Evolutionary conservation across 2,888 invertebrate genomes (phyloP).

Genomic region (Tipula vernalis): DNA sequence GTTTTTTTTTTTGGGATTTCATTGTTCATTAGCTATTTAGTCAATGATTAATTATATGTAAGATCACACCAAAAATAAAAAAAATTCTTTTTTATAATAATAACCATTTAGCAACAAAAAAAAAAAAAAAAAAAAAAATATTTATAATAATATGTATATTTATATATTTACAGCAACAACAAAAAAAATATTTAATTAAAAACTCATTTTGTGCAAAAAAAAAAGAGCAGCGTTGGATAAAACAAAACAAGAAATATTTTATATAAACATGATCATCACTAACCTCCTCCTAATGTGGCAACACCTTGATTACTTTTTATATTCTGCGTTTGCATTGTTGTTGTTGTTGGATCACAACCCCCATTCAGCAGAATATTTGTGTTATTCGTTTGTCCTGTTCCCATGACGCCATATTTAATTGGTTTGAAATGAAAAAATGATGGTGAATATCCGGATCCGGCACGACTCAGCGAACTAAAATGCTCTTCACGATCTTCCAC

Average conservation of each 20-base stretch:
- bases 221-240: neutral
- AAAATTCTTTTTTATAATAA: slow-evolving; percentile 4
- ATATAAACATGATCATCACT: slow-evolving; percentile 16
- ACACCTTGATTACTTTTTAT: slow-evolving; percentile 41
- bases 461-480: slow-evolving; percentile 63
- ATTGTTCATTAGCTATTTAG: neutral
- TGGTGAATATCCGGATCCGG: slow-evolving; percentile 76
- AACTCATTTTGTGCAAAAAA: neutral
- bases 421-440: slow-evolving; percentile 91
- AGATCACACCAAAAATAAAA: slow-evolving; percentile 4
- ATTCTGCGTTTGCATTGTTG: slow-evolving; percentile 20
- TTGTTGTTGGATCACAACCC: slow-evolving; percentile 34
- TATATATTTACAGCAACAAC: neutral
- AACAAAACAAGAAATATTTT: neutral
- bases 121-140: neutral
- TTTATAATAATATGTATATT: neutral
- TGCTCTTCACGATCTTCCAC: slow-evolving; percentile 72
- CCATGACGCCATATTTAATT: slow-evolving; percentile 61
- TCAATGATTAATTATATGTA: neutral
- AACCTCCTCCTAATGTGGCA: slow-evolving; percentile 22
- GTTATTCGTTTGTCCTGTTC: slow-evolving; percentile 31
- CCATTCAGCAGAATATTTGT: slow-evolving; percentile 21
- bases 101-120: neutral
- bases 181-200: neutral
- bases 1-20: neutral